Base-by-base conservation (phyloP, 2,888 invertebrate species). In the Nineta flava region DNA sequence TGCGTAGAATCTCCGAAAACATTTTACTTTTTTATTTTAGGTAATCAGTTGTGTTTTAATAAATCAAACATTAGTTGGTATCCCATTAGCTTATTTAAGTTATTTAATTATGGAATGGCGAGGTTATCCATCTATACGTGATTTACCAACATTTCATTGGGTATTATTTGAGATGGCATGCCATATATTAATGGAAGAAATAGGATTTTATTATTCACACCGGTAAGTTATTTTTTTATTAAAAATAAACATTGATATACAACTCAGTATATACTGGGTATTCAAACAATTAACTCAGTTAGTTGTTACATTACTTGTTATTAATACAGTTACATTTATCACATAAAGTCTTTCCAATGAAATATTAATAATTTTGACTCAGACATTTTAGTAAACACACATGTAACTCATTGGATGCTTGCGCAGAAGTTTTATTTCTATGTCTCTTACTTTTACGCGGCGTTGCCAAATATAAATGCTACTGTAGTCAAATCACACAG, bases 191-290 rank as follows among this genome's bases (percentile, higher is more conserved):
- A 75, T 82, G 58, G 86, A 87, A 62, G 90, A 90, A 67, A 71
- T 86, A 55, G 79, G 79, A 49, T 90, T 90, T 65, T 90, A 90
- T 64, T 90, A 90, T 62, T 81, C 83, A 9, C 88, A 90, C 66
- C 79, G 87, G 75, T 81, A 64, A 55, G 51, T 38, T 38, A 21
- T 26, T 13, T 19, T 43, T 43, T n/a, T n/a, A n/a, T n/a, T n/a
- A n/a, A n/a, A n/a, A n/a, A n/a, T n/a, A n/a, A n/a, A n/a, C n/a
- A n/a, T n/a, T n/a, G n/a, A n/a, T n/a, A n/a, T n/a, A n/a, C n/a
- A n/a, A n/a, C n/a, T n/a, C n/a, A n/a, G n/a, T n/a, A n/a, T n/a
- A n/a, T n/a, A n/a, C n/a, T n/a, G n/a, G n/a, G n/a, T n/a, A n/a
- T n/a, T n/a, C n/a, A n/a, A n/a, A n/a, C n/a, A n/a, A n/a, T n/a